Percentiles rank a stretch among this genome's conserved stretches.
These are phyloP conservation scores for Drosophila fuyamai DNA, from an alignment of 1,140 invertebrate species.

Conservation along the genomic window DNA sequence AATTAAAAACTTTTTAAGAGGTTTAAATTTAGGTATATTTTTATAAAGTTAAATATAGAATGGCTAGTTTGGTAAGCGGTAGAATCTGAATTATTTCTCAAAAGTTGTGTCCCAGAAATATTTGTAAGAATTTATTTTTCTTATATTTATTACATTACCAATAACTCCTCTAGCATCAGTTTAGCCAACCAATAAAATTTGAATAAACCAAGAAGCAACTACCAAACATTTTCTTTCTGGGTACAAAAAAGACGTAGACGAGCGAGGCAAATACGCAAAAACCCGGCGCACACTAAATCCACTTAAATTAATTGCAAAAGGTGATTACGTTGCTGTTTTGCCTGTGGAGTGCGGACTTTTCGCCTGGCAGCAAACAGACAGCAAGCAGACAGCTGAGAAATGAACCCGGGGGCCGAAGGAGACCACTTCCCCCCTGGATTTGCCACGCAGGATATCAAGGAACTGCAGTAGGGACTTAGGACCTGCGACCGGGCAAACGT, in stretches of 20 bases:
- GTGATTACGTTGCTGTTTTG: conserved; percentile 84
- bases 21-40: too few relatives aligned
- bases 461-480: conserved; percentile 57
- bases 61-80: too few relatives aligned
- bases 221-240: not conserved
- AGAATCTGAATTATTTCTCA: too few relatives aligned
- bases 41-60: too few relatives aligned
- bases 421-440: conserved; percentile 4
- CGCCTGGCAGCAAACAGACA: conserved; percentile 68
- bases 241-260: not conserved
- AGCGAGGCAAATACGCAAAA: conserved; percentile 71
- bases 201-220: not conserved
- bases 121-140: too few relatives aligned
- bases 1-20: not conserved
- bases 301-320: conserved; percentile 85
- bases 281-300: conserved; percentile 80
- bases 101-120: too few relatives aligned
- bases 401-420: conserved; percentile 46
- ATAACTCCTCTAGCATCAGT: too few relatives aligned
- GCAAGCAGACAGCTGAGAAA: conserved; percentile 76
- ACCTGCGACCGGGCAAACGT: conserved; percentile 37
- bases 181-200: not conserved
- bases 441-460: conserved; percentile 66
- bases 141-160: too few relatives aligned
- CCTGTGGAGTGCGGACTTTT: conserved; percentile 59